Evolutionary conservation across 2,113 vertebrate genomes (phyloP).

Genomic region (Zapus hudsonius): DNA sequence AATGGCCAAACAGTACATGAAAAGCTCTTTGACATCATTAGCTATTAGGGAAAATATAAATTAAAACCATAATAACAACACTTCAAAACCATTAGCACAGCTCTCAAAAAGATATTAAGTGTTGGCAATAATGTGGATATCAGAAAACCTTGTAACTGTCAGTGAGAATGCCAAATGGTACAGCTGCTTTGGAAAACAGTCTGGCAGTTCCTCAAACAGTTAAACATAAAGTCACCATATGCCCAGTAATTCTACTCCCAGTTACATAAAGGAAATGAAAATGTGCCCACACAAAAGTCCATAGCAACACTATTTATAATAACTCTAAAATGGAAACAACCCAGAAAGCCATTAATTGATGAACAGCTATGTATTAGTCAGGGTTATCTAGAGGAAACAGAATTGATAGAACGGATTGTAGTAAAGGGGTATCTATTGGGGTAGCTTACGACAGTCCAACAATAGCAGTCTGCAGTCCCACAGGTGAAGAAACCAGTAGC

Average conservation of each 20-base stretch:
- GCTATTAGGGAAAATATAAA: constrained; percentile 17
- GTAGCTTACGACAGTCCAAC: too few relatives aligned
- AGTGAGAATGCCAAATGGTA: not conserved
- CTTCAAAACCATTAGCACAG: not conserved
- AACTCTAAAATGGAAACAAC: not conserved
- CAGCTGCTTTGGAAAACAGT: constrained; percentile 21
- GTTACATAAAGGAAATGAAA: constrained; percentile 33
- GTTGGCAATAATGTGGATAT: constrained; percentile 5
- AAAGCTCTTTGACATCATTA: not conserved
- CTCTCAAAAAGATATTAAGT: constrained; percentile 32
- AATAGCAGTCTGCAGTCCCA: too few relatives aligned
- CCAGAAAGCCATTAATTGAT: not conserved
- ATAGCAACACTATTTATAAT: not conserved
- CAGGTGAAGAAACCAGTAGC: too few relatives aligned
- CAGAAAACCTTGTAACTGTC: not conserved
- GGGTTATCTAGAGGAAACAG: too few relatives aligned
- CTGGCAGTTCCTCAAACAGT: constrained; percentile 1
- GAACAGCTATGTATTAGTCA: not conserved
- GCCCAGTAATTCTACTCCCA: not conserved
- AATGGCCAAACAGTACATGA: not conserved
- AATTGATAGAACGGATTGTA: too few relatives aligned
- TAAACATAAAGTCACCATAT: constrained; percentile 16
- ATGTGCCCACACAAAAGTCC: not conserved
- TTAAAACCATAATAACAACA: constrained; percentile 36
- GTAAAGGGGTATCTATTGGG: too few relatives aligned